A percentile compares a stretch with the other conserved stretches of the same genome.
phyloP scores from a whole-genome alignment of 2,797 vertebrate genomes.

The Sphenopsis melanotis region DNA sequence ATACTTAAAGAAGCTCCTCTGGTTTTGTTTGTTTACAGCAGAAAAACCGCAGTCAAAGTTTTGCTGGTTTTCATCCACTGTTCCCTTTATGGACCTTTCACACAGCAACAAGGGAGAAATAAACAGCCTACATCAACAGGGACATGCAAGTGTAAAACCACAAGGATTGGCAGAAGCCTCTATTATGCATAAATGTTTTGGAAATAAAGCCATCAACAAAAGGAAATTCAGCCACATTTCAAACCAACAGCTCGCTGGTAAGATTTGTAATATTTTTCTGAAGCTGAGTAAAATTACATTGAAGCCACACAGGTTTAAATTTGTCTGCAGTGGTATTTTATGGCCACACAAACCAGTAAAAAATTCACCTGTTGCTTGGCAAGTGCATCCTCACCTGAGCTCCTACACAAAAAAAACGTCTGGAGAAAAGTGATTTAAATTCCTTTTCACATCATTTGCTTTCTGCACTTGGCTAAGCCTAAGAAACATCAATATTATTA shows the following conservation, averaged over 20 bases:
- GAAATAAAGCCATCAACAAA: not conserved
- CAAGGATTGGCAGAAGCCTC: not conserved
- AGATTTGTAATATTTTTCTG: not conserved
- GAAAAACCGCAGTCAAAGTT: not conserved
- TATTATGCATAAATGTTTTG: not conserved
- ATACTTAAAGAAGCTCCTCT: not conserved
- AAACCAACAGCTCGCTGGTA: not conserved
- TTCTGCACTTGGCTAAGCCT: not conserved
- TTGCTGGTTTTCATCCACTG: not conserved
- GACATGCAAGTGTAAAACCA: not conserved
- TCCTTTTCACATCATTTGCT: not conserved
- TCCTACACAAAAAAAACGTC: not conserved
- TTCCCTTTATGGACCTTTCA: not conserved
- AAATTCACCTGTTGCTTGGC: not conserved
- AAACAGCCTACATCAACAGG: not conserved
- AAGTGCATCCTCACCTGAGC: not conserved
- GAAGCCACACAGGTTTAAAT: not conserved
- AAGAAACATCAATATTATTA: not conserved
- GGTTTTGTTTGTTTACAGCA: not conserved
- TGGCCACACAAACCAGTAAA: not conserved
- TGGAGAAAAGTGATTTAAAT: not conserved
- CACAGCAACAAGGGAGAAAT: not conserved
- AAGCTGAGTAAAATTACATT: not conserved
- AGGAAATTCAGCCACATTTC: not conserved
- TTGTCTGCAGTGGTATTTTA: not conserved